phyloP scores from a whole-genome alignment of 2,888 invertebrate genomes.

The Mimas tiliae region DNA sequence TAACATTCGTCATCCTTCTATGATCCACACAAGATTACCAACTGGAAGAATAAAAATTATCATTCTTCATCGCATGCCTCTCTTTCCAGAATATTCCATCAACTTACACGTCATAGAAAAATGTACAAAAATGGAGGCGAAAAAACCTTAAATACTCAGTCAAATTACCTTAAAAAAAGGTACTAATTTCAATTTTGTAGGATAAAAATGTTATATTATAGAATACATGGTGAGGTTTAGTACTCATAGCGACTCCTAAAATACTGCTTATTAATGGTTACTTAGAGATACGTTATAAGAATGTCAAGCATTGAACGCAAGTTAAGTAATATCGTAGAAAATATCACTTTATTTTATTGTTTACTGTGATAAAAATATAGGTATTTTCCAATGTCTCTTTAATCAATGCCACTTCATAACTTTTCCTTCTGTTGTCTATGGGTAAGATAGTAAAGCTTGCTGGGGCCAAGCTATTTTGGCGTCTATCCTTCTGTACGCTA shows the following conservation, averaged over 20 bases:
- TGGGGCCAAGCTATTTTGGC: constrained; percentile 99
- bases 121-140: constrained; percentile 63
- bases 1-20: neutral
- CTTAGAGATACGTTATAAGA: constrained; percentile 63
- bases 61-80: neutral
- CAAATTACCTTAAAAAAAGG: constrained; percentile 63
- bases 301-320: constrained; percentile 54
- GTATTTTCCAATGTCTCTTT: constrained; percentile 37
- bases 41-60: neutral
- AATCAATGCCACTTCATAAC: constrained; percentile 16
- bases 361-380: constrained; percentile 72
- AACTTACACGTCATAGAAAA: constrained; percentile 36
- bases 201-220: constrained; percentile 80
- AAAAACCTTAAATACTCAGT: constrained; percentile 65
- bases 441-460: constrained; percentile 78
- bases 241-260: constrained; percentile 60
- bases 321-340: constrained; percentile 71
- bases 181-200: constrained; percentile 54
- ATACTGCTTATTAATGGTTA: constrained; percentile 67
- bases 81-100: constrained; percentile 18
- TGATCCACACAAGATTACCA: neutral
- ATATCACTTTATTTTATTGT: constrained; percentile 75
- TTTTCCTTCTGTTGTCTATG: constrained; percentile 46
- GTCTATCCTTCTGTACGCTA: constrained; percentile 97
- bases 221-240: constrained; percentile 56